Conservation (phyloP, 1,140 invertebrate species). For the Diachasma alloeum region DNA sequence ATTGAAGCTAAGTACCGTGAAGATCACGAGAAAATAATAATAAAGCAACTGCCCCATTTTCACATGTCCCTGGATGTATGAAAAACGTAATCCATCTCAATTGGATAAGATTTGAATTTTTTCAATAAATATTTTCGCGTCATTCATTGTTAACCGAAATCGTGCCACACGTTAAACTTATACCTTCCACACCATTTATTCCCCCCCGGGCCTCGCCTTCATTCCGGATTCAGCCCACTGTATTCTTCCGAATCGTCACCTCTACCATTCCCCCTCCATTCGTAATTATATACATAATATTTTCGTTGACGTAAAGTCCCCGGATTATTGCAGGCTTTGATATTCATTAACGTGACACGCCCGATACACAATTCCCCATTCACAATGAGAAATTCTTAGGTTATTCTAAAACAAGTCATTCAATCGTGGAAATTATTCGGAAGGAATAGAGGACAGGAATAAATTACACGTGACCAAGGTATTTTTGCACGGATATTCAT, state of each 20-base stretch:
- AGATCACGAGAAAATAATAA: too few species aligned
- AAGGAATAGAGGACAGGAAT: too few species aligned
- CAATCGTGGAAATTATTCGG: too few species aligned
- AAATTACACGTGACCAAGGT: too few species aligned
- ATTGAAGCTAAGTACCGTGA: too few species aligned
- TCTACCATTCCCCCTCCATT: neutral
- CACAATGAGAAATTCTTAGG: too few species aligned
- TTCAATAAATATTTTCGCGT: neutral
- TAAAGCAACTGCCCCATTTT: too few species aligned
- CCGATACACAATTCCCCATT: too few species aligned
- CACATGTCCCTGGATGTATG: too few species aligned
- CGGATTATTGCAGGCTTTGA: conserved; percentile 1
- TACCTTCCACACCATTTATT: conserved; percentile 24
- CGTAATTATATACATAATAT: neutral
- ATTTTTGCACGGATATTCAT: too few species aligned
- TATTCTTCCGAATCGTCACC: conserved; percentile 32
- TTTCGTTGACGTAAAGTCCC: conserved; percentile 11
- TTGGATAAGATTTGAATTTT: neutral
- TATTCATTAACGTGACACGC: neutral
- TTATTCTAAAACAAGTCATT: too few species aligned
- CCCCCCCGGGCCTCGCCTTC: conserved; percentile 7
- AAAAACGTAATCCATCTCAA: neutral
- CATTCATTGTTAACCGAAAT: neutral
- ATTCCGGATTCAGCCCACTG: conserved; percentile 19
- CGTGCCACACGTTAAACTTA: neutral